A percentile compares a stretch with the other conserved stretches of the same genome.
These are phyloP conservation scores for Criorhina ranunculi DNA, from an alignment of 2,888 invertebrate genomes.

Conservation along the genomic window DNA sequence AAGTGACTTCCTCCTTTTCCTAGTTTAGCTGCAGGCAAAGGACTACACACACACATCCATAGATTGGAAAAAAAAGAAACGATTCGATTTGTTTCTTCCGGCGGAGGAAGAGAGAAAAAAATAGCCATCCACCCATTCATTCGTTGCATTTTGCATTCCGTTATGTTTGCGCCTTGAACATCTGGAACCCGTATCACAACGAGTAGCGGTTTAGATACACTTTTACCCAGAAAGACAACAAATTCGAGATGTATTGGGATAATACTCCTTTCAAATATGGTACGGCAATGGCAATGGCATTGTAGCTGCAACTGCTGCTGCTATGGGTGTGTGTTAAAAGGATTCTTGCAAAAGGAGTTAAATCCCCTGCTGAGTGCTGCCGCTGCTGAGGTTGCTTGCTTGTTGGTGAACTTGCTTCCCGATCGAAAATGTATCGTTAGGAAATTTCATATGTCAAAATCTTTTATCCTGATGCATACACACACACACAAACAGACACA, in stretches of 20 bases:
- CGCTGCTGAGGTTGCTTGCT: constrained; percentile 1
- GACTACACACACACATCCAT: constrained; percentile 1
- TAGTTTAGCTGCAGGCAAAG: neutral
- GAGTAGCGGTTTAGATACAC: constrained; percentile 56
- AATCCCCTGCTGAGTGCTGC: constrained; percentile 55
- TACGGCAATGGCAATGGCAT: neutral
- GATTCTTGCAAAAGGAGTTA: constrained; percentile 30
- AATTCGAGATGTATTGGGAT: constrained; percentile 45
- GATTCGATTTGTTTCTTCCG: neutral
- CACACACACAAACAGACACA: neutral
- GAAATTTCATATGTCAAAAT: constrained; percentile 75
- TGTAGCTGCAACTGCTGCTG: neutral
- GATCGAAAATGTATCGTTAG: constrained; percentile 67
- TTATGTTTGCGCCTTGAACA: constrained; percentile 47
- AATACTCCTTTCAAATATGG: constrained; percentile 21
- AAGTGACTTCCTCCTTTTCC: neutral
- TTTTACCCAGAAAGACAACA: constrained; percentile 60
- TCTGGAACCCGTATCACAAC: constrained; percentile 47
- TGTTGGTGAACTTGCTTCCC: constrained; percentile 17
- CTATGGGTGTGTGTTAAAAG: constrained; percentile 19
- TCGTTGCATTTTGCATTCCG: constrained; percentile 17
- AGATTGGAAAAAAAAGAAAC: neutral
- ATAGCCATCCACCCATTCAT: constrained; percentile 24
- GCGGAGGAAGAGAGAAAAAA: constrained; percentile 11
- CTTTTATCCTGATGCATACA: constrained; percentile 48